Evolutionary conservation across 2,113 vertebrate species (phyloP), one percentile per base, ranked within the genome.

Genomic region (Hemibagrus wyckioides): DNA sequence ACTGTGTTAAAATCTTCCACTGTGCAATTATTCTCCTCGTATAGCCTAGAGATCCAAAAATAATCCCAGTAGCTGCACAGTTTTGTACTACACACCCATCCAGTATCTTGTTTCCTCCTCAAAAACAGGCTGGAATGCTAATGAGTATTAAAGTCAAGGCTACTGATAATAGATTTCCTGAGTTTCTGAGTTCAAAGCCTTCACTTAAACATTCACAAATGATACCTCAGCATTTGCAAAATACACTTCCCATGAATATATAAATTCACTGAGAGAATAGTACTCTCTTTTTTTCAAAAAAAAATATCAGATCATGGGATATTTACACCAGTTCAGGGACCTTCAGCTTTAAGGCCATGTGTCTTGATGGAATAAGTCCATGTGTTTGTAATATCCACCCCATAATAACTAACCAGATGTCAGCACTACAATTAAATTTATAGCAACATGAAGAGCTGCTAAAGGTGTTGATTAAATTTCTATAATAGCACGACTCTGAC

Each of bases 381-480:
- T 76, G 52, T 88, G 87, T 92, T 88, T 87, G 86, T 77, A 84
- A 83, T 87, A 85, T 77, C 25, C 25, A 77, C 50, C 48, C 75
- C 25, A 52, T 30, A 52, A 52, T 77, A 77, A 30, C 44, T 52
- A 30, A 73, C 9, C 23, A 44, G 39, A 44, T 17, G 9, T 41
- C 44, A 25, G 21, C 39, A 73, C 36, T 44, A 41, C 14, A 77
- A 3, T 50, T n/a, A 15, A 77, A 76, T 76, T 50, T 76, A 76
- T 50, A 50, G 4, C 73, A 41, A 48, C 44, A 48, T 48, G 44
- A 39, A 44, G 69, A 25, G 36, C 36, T 73, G 69, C 36, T 44
- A 36, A 44, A 73, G 9, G 36, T 41, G 69, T 41, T 73, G 36
- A 44, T 73, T 13, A 41, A 73, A 41, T 73, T 73, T 73, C 39